Base-by-base conservation (phyloP, 2,113 vertebrate genomes). In the Chaetorhynchus papuensis region DNA sequence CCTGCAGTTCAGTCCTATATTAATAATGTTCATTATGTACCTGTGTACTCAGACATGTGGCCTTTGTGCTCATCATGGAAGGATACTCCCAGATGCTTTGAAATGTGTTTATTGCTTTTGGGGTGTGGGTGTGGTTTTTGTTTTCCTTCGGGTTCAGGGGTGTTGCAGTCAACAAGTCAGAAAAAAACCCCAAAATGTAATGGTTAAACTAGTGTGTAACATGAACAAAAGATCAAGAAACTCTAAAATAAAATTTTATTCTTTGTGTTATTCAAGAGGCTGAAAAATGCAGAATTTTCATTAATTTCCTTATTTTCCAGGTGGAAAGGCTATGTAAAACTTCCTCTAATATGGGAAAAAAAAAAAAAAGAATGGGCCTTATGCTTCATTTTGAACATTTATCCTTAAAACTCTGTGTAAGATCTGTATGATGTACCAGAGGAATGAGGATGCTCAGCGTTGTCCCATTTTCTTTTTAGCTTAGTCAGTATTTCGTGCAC, bases 401-500 rank as follows among this genome's bases (percentile, higher is more conserved):
- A 24, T 9, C 3, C n/a, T 76, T 74, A 87, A 90, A 95, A 44
- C 1, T 1, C 0, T 13, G 1, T 45, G 4, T 56, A 69, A 75
- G 31, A n/a, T n/a, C 44, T 69, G 15, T 12, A 4, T n/a, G 47
- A 60, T 53, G 31, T 41, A 68, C 50, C 65, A 59, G n/a, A 15
- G 22, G 21, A 87, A 80, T 42, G 50, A 47, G 27, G 71, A 81
- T 27, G 27, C 41, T 82, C 28, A 52, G 28, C 15, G 15, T 87
- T 81, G 91, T 71, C 47, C 18, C 9, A 26, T 77, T 94, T 87
- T 78, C 45, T 65, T 70, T 96, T 91, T 63, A 76, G 44, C 35
- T 35, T 94, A 72, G 65, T 94, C 93, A 95, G 75, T 94, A 97
- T 95, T 96, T 96, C 65, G 41, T 89, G 79, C 91, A 79, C 91